Percentiles rank a stretch among this genome's conserved stretches.
Conservation (phyloP, 1,140 invertebrate genomes). For the Diorhabda carinulata region DNA sequence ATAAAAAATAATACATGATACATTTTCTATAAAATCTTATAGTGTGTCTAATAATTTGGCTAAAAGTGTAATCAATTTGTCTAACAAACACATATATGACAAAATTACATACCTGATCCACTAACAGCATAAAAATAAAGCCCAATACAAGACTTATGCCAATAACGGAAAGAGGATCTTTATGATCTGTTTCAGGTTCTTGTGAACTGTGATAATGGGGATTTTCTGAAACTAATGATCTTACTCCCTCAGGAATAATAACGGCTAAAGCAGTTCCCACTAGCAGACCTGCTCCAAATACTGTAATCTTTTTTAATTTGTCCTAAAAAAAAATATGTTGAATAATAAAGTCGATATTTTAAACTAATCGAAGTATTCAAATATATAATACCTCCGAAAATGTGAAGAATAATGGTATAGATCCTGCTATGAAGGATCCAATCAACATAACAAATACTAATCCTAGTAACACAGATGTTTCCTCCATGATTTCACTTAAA, state of each 20-base stretch:
- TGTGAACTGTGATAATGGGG: constrained; percentile 21
- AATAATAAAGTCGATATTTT: constrained; percentile 21
- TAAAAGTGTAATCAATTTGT: background rate
- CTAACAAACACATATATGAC: background rate
- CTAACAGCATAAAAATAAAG: constrained; percentile 96
- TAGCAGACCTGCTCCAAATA: constrained; percentile 94
- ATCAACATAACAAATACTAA: constrained; percentile 88
- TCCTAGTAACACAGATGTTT: constrained; percentile 73
- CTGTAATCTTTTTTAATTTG: constrained; percentile 88
- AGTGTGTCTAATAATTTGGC: too few relatives aligned
- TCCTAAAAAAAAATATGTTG: constrained; percentile 65
- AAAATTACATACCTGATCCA: constrained; percentile 69
- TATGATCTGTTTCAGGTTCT: constrained; percentile 31
- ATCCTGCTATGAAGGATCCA: constrained; percentile 91
- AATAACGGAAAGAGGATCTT: constrained; percentile 58
- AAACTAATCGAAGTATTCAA: background rate
- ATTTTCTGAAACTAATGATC: constrained; percentile 59
- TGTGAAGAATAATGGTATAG: constrained; percentile 86
- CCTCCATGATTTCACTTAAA: constrained; percentile 65
- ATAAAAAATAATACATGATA: too few relatives aligned
- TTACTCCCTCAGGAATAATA: constrained; percentile 97
- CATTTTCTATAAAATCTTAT: too few relatives aligned
- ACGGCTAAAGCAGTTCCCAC: constrained; percentile 96
- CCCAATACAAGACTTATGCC: constrained; percentile 65
- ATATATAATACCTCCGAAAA: constrained; percentile 81